phyloP scores from a whole-genome alignment of 2,113 vertebrate genomes.

The Apteryx mantelli region DNA sequence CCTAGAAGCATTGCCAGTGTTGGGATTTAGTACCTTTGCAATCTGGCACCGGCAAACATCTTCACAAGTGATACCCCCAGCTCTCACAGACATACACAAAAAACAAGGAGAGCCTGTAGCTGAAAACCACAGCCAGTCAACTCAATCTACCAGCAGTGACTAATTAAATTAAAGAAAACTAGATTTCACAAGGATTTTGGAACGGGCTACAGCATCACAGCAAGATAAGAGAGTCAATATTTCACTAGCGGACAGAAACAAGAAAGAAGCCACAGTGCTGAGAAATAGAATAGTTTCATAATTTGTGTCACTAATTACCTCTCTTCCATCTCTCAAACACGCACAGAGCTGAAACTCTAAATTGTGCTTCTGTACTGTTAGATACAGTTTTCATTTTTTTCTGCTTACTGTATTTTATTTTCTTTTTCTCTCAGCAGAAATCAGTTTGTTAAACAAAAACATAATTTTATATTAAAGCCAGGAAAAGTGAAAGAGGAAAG shows the following conservation, averaged over 20 bases:
- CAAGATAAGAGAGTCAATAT: background rate
- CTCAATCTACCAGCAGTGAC: background rate
- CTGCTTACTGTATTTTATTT: background rate
- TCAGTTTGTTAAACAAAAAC: background rate
- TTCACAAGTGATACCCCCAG: background rate
- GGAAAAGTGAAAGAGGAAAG: background rate
- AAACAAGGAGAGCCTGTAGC: background rate
- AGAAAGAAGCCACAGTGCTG: background rate
- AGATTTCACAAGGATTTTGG: slow-evolving; percentile 6
- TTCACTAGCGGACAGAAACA: background rate
- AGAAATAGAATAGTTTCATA: background rate
- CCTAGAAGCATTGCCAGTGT: background rate
- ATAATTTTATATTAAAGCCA: background rate
- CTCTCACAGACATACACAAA: background rate
- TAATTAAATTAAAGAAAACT: background rate
- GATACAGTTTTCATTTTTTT: background rate
- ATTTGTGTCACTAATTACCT: background rate
- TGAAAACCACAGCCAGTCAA: background rate
- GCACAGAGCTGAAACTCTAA: background rate
- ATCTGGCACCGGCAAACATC: background rate
- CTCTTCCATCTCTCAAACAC: background rate
- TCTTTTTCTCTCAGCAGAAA: background rate
- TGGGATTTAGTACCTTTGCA: background rate
- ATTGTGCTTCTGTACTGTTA: background rate
- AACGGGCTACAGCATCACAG: background rate